Evolutionary conservation across 2,888 invertebrate genomes (phyloP).

Genomic region (Cantharis lateralis): DNA sequence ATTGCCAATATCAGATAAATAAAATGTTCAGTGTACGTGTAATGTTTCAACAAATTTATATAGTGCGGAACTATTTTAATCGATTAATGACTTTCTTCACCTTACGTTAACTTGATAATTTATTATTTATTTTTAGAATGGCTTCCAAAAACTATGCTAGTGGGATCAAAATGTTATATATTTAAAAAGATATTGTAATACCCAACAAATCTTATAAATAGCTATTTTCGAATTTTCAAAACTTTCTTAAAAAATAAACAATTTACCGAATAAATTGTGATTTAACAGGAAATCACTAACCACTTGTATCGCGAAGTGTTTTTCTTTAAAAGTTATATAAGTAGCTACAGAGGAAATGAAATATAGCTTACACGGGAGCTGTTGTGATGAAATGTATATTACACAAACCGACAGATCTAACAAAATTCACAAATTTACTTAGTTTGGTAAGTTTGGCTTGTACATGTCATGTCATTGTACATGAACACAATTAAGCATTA

Average conservation of each 20-base stretch:
- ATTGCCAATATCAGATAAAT: conserved; percentile 24
- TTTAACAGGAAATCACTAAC: background rate
- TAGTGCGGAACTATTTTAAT: background rate
- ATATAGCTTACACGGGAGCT: too few species aligned
- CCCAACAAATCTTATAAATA: background rate
- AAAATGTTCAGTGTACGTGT: background rate
- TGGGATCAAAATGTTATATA: background rate
- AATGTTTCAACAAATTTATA: background rate
- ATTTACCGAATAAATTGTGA: background rate
- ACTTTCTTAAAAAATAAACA: background rate
- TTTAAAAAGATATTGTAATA: background rate
- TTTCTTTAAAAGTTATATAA: background rate
- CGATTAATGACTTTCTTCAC: background rate
- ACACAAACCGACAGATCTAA: too few species aligned
- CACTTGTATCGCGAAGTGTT: background rate
- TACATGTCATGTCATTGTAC: too few species aligned
- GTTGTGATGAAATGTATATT: too few species aligned
- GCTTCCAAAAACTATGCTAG: background rate
- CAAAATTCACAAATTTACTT: too few species aligned
- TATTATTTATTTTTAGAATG: background rate
- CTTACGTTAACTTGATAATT: background rate
- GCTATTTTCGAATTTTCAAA: background rate
- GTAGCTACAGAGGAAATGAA: too few species aligned
- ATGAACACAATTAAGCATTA: too few species aligned
- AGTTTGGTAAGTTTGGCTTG: too few species aligned